Conservation (phyloP, 2,113 vertebrate species). For the Gavia stellata region DNA sequence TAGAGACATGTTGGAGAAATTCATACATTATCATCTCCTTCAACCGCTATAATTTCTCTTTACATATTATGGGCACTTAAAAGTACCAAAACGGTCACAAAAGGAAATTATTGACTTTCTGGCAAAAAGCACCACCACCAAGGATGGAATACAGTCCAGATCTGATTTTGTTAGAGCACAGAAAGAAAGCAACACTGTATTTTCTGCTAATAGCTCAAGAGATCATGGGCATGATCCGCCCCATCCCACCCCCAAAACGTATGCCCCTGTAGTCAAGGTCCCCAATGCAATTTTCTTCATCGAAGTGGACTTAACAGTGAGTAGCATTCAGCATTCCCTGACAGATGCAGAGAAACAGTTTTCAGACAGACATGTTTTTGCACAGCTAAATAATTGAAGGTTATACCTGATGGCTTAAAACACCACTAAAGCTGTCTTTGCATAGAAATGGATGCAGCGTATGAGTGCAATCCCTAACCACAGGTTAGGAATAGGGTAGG, state of each 20-base stretch:
- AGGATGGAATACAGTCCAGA: neutral
- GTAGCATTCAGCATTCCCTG: neutral
- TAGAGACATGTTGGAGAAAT: neutral
- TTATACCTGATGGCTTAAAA: neutral
- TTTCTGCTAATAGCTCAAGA: neutral
- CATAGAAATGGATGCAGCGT: neutral
- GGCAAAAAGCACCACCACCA: neutral
- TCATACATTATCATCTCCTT: neutral
- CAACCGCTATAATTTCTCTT: neutral
- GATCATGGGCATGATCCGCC: accelerated
- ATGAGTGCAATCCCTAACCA: neutral
- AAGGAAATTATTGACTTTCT: neutral
- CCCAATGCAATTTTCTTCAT: neutral
- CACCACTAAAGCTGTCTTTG: neutral
- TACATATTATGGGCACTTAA: neutral
- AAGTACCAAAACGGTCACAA: neutral
- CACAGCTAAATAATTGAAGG: neutral
- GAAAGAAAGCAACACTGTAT: neutral
- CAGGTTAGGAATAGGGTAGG: neutral
- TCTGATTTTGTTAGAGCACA: neutral
- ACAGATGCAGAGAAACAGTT: neutral
- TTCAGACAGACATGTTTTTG: neutral
- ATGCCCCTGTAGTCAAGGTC: neutral
- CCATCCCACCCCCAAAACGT: neutral
- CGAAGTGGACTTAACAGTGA: neutral